These are phyloP conservation scores for Chorisops tibialis DNA, from an alignment of 2,888 invertebrate species.

Conservation along the genomic window DNA sequence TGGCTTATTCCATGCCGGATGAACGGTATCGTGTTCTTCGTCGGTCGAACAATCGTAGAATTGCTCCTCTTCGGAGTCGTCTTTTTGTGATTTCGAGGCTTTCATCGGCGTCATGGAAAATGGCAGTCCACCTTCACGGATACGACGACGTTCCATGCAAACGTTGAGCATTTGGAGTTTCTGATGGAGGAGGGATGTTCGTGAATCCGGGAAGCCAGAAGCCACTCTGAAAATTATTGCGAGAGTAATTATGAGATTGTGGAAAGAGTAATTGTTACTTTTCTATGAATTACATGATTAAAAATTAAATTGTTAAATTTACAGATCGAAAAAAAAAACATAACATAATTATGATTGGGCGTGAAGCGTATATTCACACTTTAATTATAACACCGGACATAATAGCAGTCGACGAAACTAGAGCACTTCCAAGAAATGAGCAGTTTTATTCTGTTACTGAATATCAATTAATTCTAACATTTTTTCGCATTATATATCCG, in stretches of 20 bases:
- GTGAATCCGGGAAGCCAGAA: conserved; percentile 80
- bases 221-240: conserved; percentile 62
- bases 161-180: conserved; percentile 87
- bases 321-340: no score
- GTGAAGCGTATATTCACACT: no score
- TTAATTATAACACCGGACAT: no score
- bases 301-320: no score
- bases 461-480: no score
- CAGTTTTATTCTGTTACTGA: no score
- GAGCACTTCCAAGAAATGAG: no score
- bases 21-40: conserved; percentile 39
- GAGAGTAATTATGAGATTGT: neutral
- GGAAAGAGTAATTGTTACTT: no score
- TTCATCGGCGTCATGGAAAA: conserved; percentile 34
- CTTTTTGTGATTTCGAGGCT: conserved; percentile 34
- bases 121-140: conserved; percentile 54
- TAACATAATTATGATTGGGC: no score
- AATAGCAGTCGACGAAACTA: no score
- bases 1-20: conserved; percentile 60
- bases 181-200: conserved; percentile 88
- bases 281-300: no score
- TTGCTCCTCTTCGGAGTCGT: conserved; percentile 63
- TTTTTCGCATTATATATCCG: no score
- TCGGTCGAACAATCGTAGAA: conserved; percentile 68
- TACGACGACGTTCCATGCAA: conserved; percentile 65